Evolutionary conservation across 2,797 vertebrate genomes (phyloP).

Genomic region (Rhyacichthys aspro): DNA sequence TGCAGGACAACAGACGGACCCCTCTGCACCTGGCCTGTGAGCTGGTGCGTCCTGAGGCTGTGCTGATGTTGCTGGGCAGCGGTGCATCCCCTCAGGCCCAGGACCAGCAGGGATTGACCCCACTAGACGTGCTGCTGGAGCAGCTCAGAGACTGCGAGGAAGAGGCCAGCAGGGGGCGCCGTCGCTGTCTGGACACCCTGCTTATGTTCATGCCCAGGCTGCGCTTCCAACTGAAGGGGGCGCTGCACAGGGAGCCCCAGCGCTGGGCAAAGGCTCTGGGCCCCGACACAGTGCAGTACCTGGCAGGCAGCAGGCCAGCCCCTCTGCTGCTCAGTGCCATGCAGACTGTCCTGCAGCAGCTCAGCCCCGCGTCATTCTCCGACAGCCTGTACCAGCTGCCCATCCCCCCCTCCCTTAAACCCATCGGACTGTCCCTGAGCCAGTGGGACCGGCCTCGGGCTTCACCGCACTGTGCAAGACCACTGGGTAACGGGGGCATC

Average conservation of each 20-base stretch:
- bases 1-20: slow-evolving; percentile 82
- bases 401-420: slow-evolving; percentile 86
- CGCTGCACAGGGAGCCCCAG: slow-evolving; percentile 75
- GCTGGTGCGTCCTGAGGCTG: slow-evolving; percentile 83
- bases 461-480: too few relatives aligned
- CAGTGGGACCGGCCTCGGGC: slow-evolving; percentile 30
- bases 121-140: slow-evolving; percentile 84
- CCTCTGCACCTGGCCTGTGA: slow-evolving; percentile 88
- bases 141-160: slow-evolving; percentile 80
- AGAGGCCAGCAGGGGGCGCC: slow-evolving; percentile 71
- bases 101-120: slow-evolving; percentile 84
- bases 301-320: slow-evolving; percentile 81
- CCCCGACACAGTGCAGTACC: slow-evolving; percentile 82
- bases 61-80: slow-evolving; percentile 83
- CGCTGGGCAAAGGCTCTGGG: slow-evolving; percentile 83
- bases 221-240: slow-evolving; percentile 81
- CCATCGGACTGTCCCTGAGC: slow-evolving; percentile 73
- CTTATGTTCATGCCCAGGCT: slow-evolving; percentile 85
- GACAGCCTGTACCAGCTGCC: slow-evolving; percentile 86
- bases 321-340: slow-evolving; percentile 84
- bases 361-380: slow-evolving; percentile 82
- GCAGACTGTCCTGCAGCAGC: slow-evolving; percentile 84
- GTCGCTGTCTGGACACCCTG: slow-evolving; percentile 85
- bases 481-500: too few relatives aligned
- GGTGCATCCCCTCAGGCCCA: slow-evolving; percentile 83